Evolutionary conservation across 2,888 invertebrate genomes (phyloP), one percentile per base, ranked within the genome.

Genomic region (Apantesis nais): DNA sequence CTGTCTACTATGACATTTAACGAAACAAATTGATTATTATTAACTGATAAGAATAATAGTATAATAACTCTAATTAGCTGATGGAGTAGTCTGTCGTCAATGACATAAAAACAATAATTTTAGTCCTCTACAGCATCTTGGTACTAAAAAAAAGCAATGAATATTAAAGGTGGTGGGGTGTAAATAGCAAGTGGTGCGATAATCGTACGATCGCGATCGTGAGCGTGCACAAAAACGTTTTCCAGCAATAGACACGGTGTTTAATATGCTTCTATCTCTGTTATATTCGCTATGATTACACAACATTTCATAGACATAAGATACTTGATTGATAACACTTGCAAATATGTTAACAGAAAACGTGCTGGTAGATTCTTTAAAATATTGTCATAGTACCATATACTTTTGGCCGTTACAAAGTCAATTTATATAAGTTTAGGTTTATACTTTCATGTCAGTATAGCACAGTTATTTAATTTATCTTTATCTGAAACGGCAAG

Each of bases 121-220:
- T 65, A 34, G 61, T 67, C 76, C 73, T 55, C 31, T 60, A 44
- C 48, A 61, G 11, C 72, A 64, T 72, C 66, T 68, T 66, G 64
- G 52, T 66, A 72, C 76, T 55, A 58, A 29, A 29, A 80, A 71
- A 79, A 81, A 85, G 84, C 31, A 82, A 81, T 74, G 70, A 79
- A 72, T 80, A 81, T 81, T 83, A 85, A 78, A 83, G 75, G 83
- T 80, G 77, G 71, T 76, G 83, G 81, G 79, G 69, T 76, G 70
- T 79, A 80, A 82, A 85, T 83, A 83, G 83, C 73, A 64, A 85
- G 88, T 91, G 91, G 90, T 86, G 83, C 84, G 90, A 91, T 85
- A 79, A 82, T 92, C 91, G 88, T 90, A 90, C 86, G 92, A 93
- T 90, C 80, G 80, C 79, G 79, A 80, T 76, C 76, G 29, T 58